These are phyloP conservation scores for Motacilla alba DNA, from an alignment of 2,113 vertebrate genomes.

Conservation along the genomic window DNA sequence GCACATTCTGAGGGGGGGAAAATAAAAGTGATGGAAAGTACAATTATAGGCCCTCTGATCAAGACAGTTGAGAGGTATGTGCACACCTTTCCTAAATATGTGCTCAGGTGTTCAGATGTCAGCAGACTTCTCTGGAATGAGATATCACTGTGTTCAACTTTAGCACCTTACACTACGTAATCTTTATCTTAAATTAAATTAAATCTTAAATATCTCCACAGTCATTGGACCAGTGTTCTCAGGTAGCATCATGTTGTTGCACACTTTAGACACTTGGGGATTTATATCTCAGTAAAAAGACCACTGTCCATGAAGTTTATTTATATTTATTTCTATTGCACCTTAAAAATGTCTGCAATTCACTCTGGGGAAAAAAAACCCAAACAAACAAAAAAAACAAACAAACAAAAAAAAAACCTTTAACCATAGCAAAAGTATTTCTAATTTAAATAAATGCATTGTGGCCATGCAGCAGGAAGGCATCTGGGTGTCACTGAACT, in stretches of 20 bases:
- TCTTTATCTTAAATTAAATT: too few relatives aligned
- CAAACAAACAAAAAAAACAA: neutral
- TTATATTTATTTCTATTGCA: neutral
- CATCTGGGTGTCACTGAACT: rapidly evolving
- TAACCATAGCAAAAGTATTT: neutral
- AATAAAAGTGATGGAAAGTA: neutral
- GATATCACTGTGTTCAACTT: neutral
- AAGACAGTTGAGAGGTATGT: neutral
- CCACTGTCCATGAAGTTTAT: rapidly evolving
- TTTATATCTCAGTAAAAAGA: neutral
- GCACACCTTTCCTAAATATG: neutral
- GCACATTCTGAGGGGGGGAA: neutral
- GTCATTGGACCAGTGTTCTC: neutral
- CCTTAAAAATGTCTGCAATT: neutral
- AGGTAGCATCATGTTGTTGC: neutral
- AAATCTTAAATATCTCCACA: neutral
- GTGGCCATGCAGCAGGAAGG: rapidly evolving
- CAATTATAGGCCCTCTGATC: neutral
- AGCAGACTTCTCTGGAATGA: neutral
- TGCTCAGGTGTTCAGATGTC: neutral
- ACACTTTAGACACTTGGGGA: neutral
- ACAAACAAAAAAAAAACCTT: neutral
- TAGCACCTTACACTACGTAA: neutral
- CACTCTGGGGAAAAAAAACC: neutral
- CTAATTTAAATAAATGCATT: neutral